phyloP scores from a whole-genome alignment of 2,113 vertebrate genomes.

The Trogon melanurus region DNA sequence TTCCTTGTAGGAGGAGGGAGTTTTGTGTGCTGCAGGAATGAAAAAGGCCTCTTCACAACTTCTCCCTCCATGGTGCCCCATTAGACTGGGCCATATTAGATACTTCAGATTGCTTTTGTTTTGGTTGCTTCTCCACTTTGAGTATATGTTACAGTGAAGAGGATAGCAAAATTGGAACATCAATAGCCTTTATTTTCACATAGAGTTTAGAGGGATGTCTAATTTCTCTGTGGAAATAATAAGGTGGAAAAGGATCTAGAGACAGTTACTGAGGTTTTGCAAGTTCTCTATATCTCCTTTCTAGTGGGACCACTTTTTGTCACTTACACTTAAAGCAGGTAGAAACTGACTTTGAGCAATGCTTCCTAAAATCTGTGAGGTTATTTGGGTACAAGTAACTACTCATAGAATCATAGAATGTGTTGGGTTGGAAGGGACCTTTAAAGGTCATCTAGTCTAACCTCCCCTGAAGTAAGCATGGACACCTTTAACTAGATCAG shows the following conservation, averaged over 20 bases:
- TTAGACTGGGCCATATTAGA: too few species aligned
- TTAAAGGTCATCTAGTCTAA: too few species aligned
- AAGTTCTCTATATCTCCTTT: neutral
- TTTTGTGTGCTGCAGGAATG: neutral
- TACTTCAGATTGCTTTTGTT: neutral
- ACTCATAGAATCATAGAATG: neutral
- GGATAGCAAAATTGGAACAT: neutral
- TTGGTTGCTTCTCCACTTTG: neutral
- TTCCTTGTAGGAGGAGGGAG: neutral
- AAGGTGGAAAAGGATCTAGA: neutral
- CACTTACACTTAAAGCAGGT: neutral
- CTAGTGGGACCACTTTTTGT: neutral
- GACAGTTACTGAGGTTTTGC: neutral
- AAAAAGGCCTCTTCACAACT: neutral
- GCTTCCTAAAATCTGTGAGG: neutral
- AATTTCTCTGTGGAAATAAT: neutral
- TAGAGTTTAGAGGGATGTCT: neutral
- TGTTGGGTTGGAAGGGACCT: too few species aligned
- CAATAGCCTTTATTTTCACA: neutral
- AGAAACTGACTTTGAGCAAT: neutral
- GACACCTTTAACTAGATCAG: too few species aligned
- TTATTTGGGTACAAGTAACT: constrained; percentile 17
- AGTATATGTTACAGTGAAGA: neutral
- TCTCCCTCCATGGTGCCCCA: neutral
- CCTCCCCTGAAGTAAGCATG: too few species aligned